Conservation (phyloP, 2,113 vertebrate genomes). For the Oryzias javanicus region DNA sequence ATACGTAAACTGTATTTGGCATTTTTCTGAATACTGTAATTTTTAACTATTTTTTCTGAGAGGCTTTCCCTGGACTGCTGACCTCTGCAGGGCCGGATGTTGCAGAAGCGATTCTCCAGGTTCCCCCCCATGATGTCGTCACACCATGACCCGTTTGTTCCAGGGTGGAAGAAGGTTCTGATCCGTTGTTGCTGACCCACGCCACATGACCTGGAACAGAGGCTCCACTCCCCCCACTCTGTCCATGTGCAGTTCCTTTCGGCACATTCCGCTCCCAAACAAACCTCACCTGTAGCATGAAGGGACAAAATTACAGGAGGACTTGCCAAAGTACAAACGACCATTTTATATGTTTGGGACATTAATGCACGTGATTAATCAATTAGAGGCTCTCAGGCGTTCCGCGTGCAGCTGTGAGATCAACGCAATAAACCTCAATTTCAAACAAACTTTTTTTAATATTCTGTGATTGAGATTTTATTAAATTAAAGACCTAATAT, state of each 20-base stretch:
- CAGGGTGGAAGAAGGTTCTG: conserved; percentile 79
- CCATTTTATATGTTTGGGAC: too few species aligned
- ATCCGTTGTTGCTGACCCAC: conserved; percentile 86
- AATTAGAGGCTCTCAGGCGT: too few species aligned
- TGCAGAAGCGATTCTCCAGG: conserved; percentile 82
- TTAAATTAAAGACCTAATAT: too few species aligned
- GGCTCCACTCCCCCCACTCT: conserved; percentile 79
- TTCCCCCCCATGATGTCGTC: conserved; percentile 80
- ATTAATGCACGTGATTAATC: too few species aligned
- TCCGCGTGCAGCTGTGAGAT: too few species aligned
- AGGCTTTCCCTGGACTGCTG: background rate
- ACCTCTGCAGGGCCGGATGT: conserved; percentile 85
- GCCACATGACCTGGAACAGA: conserved; percentile 85
- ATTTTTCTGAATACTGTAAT: too few species aligned
- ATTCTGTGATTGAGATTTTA: too few species aligned
- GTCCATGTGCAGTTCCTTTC: conserved; percentile 84
- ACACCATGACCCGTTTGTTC: conserved; percentile 81
- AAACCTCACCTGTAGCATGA: conserved; percentile 43
- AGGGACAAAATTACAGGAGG: conserved; percentile 16
- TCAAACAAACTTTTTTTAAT: too few species aligned
- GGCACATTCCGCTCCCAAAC: conserved; percentile 65
- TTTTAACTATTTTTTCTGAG: too few species aligned
- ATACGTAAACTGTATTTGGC: too few species aligned
- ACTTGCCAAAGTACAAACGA: rapidly evolving
- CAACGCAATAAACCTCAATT: too few species aligned